These are phyloP conservation scores for Diplogasteroides magnus DNA, from an alignment of 1,140 invertebrate genomes.

Conservation along the genomic window DNA sequence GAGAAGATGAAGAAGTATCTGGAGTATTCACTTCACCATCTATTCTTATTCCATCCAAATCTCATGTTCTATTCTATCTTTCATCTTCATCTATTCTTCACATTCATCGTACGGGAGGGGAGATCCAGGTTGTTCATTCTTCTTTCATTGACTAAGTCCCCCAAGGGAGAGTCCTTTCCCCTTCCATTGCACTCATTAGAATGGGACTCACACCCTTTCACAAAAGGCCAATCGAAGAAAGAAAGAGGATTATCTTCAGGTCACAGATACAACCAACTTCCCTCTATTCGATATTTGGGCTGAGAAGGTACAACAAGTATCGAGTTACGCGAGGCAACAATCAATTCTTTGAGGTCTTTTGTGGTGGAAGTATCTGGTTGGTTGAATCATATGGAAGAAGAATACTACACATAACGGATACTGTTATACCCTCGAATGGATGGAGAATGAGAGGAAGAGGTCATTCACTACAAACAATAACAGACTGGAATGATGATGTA, in stretches of 20 bases:
- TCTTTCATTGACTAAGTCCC: not conserved
- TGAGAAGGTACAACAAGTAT: slow-evolving; percentile 1
- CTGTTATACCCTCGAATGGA: not conserved
- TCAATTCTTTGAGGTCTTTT: not conserved
- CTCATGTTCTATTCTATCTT: slow-evolving; percentile 14
- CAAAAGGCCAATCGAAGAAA: not conserved
- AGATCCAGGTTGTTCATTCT: slow-evolving; percentile 6
- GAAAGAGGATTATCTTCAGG: slow-evolving; percentile 2
- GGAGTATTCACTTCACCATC: not conserved
- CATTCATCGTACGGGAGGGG: not conserved
- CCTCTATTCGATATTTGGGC: slow-evolving; percentile 14
- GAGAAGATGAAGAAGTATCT: slow-evolving; percentile 10
- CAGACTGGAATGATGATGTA: not conserved
- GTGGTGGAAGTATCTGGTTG: slow-evolving; percentile 2
- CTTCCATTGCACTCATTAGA: not conserved
- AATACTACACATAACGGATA: not conserved
- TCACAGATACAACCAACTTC: slow-evolving; percentile 10
- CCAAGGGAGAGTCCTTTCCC: not conserved
- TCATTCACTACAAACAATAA: not conserved
- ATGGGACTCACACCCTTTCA: not conserved
- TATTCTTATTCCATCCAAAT: slow-evolving; percentile 1
- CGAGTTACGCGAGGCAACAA: not conserved
- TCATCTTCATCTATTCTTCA: slow-evolving; percentile 5
- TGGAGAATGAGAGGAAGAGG: no score
- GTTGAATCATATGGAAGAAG: slow-evolving; percentile 10